Base-by-base conservation (phyloP, 1,140 invertebrate genomes). In the Parasteatoda tepidariorum region DNA sequence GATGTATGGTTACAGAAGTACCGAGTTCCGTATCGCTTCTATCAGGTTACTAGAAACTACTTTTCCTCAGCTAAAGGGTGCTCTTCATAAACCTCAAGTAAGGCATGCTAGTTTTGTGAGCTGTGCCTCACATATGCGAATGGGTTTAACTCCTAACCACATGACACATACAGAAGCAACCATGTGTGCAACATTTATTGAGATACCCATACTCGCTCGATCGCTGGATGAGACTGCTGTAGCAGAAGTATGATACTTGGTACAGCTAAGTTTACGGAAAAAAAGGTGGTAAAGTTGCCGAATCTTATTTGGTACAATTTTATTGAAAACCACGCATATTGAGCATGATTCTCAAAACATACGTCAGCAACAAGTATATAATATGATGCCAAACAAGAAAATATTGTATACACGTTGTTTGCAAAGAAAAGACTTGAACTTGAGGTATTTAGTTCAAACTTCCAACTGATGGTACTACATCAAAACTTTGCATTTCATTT, bases 1-100 rank as follows among this genome's bases (percentile, higher is more conserved):
- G 92, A 90, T 93, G 11, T 93, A 93, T 85, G 92, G 92, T 0
- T 93, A 92, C 87, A 90, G 92, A 78, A 93, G 92, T 83, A 90
- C 91, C 0, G 92, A 93, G 85, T 91, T 93, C 86, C 89, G 92
- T 24, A 86, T 90, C 0, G 92, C 92, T 4, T 92, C 92, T 2
- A 89, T 91, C 2, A 90, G 91, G 64, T 91, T 92, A 6, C 87
- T 92, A 0, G 91, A 92, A 68, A 90, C 86, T 13, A n/a, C 88
- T 4, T 66, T 88, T 48, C 86, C 86, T 18, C 86, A 86, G 62
- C 66, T 89, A n/a, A 85, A 87, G 0, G 79, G 85, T 41, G 61
- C 82, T 83, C 57, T 85, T 64, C 66, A 67, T 76, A 85, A 84
- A 61, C 67, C 76, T 33, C 73, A 61, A 84, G 67, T 67, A 3